Conservation (phyloP, 2,113 vertebrate species). For the Seriola rivoliana region DNA sequence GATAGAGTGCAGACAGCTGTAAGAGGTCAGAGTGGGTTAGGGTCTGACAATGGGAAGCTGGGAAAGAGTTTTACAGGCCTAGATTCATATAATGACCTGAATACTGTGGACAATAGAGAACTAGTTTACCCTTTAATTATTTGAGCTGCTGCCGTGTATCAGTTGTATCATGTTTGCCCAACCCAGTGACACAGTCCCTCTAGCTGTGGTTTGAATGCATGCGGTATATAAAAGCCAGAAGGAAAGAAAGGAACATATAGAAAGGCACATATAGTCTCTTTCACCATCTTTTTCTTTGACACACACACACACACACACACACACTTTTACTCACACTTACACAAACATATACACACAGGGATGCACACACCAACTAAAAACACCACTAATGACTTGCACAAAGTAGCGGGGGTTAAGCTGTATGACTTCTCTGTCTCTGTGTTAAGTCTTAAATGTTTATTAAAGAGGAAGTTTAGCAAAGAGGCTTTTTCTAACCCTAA, state of each 20-base stretch:
- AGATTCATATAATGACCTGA: neutral
- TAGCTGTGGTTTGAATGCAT: neutral
- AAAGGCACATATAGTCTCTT: neutral
- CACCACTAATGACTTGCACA: conserved; percentile 35
- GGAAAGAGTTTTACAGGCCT: conserved; percentile 2
- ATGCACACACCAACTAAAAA: neutral
- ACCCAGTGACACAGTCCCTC: neutral
- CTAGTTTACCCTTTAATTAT: neutral
- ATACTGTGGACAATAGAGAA: neutral
- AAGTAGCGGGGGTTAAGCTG: conserved; percentile 59
- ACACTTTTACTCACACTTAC: neutral
- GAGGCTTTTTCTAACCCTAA: conserved; percentile 76
- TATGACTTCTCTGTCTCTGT: conserved; percentile 53
- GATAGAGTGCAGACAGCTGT: neutral
- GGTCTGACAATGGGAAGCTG: neutral
- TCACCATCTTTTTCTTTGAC: neutral
- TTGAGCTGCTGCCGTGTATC: neutral
- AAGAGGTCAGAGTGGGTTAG: neutral
- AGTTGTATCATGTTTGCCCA: conserved; percentile 5
- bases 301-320: neutral
- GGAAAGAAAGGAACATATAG: neutral
- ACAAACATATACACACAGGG: neutral
- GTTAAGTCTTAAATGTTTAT: conserved; percentile 78
- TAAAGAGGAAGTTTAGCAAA: conserved; percentile 78
- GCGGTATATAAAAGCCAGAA: neutral